These are phyloP conservation scores for Cosmia pyralina DNA, from an alignment of 2,888 invertebrate species.

Conservation along the genomic window DNA sequence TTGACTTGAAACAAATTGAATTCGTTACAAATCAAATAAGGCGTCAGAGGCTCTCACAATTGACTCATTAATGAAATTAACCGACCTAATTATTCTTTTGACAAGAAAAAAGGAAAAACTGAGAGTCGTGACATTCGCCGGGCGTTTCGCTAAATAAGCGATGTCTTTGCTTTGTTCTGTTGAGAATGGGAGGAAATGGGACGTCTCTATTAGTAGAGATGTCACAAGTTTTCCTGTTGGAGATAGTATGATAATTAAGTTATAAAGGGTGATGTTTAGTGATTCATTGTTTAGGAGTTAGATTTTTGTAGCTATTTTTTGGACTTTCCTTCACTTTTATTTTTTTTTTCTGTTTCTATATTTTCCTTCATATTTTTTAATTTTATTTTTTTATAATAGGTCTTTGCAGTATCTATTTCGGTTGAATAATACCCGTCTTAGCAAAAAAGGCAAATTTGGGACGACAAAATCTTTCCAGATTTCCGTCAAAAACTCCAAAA, in stretches of 20 bases:
- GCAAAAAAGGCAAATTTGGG: too few relatives aligned
- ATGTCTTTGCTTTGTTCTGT: conserved; percentile 42
- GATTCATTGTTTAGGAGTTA: neutral
- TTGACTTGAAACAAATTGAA: conserved; percentile 61
- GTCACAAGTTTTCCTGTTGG: neutral
- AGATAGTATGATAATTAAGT: neutral
- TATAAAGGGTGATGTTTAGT: neutral
- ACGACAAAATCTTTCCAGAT: neutral
- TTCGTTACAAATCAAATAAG: conserved; percentile 81
- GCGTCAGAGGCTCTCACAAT: conserved; percentile 69
- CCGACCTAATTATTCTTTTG: conserved; percentile 83
- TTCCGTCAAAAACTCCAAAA: neutral
- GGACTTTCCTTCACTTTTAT: neutral
- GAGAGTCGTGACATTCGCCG: conserved; percentile 55
- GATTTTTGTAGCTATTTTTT: neutral
- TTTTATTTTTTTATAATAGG: too few relatives aligned
- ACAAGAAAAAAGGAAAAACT: conserved; percentile 58
- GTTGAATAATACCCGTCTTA: too few relatives aligned
- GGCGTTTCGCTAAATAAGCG: conserved; percentile 47
- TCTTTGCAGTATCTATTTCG: too few relatives aligned
- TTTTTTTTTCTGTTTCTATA: too few relatives aligned
- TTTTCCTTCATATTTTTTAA: too few relatives aligned
- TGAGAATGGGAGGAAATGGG: conserved; percentile 9
- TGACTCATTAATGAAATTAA: conserved; percentile 83
- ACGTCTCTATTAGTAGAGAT: conserved; percentile 21